Evolutionary conservation across 2,888 invertebrate genomes (phyloP).

Genomic region (Eucera pruinosa): DNA sequence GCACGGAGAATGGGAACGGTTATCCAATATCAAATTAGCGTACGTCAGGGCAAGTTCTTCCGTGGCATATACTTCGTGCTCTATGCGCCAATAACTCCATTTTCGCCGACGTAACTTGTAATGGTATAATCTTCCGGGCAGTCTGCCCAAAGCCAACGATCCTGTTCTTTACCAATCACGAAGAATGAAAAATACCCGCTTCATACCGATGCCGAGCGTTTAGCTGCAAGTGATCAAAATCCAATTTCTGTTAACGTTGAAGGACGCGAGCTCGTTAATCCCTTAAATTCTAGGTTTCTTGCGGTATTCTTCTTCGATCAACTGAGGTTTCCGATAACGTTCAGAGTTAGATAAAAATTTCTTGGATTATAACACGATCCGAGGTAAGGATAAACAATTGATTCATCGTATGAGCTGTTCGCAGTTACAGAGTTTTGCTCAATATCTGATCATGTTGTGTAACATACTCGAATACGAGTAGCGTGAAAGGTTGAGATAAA

Average conservation of each 20-base stretch:
- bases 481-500: background rate
- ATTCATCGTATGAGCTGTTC: too few relatives aligned
- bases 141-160: conserved; percentile 13
- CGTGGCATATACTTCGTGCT: conserved; percentile 38
- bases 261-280: conserved; percentile 8
- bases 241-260: conserved; percentile 37
- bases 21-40: conserved; percentile 71
- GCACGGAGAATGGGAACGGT: conserved; percentile 56
- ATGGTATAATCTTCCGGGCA: conserved; percentile 61
- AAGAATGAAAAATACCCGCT: conserved; percentile 25
- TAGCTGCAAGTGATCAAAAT: conserved; percentile 38
- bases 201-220: conserved; percentile 23
- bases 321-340: background rate
- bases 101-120: conserved; percentile 62
- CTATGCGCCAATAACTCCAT: conserved; percentile 62
- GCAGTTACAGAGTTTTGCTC: background rate
- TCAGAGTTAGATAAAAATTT: background rate
- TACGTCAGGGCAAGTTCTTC: conserved; percentile 65
- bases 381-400: conserved; percentile 13
- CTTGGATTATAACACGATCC: background rate
- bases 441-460: background rate
- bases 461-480: background rate
- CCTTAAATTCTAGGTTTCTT: conserved; percentile 5
- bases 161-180: conserved; percentile 37
- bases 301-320: conserved; percentile 13